Base-by-base conservation (phyloP, 92 coral and sea anemone genomes). In the Paragorgia papillata region DNA sequence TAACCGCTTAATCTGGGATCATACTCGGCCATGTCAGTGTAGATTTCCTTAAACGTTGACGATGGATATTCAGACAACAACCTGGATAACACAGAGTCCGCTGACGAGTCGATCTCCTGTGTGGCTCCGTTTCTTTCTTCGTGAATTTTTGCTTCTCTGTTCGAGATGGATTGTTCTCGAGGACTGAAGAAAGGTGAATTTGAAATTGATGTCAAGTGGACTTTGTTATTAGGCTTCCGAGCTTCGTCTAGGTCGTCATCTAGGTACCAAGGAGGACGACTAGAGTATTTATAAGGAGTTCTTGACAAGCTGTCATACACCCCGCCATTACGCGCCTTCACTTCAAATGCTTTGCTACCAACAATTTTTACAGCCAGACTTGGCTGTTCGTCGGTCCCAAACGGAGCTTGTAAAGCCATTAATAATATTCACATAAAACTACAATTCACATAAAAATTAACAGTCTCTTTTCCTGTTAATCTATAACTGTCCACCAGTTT, bases 361-460 rank as follows among this genome's bases (percentile, higher is more conserved):
- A 67, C 74, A 32, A 67, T 67, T 67, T 67, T 67, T 41, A 67
- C 74, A 44, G 48, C 51, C 26, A 67, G 31, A 67, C 57, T 67
- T 3, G 74, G 74, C 57, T 67, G 74, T 67, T 67, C 74, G 21
- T 67, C 74, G 34, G 74, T 67, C 20, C 74, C 74, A 25, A 43
- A 67, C 13, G 74, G 74, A 67, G 74, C 74, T 22, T 67, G 74
- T 67, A 22, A 31, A 41, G 74, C 74, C 74, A 67, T 67, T n/a
- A n/a, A n/a, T n/a, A n/a, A n/a, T n/a, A n/a, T n/a, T n/a, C n/a
- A n/a, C n/a, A n/a, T n/a, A n/a, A n/a, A n/a, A n/a, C n/a, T n/a
- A n/a, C n/a, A 58, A 9, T 58, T 67, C 51, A 20, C 19, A 20
- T 1, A 21, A 8, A 65, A 14, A 15, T 40, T 37, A 1, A n/a